Evolutionary conservation across 2,113 vertebrate species (phyloP), one percentile per base, ranked within the genome.

Genomic region (Lates calcarifer): DNA sequence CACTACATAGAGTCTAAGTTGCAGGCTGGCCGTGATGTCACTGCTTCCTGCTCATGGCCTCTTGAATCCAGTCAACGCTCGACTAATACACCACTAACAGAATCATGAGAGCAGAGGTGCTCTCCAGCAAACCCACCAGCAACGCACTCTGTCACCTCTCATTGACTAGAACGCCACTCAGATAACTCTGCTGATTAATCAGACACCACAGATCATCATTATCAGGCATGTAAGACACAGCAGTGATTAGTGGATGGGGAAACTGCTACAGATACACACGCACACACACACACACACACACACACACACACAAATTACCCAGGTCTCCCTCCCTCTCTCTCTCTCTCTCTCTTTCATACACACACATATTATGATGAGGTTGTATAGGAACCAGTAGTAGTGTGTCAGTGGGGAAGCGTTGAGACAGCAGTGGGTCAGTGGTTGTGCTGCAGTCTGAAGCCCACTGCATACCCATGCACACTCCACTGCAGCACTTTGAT

Each of bases 401-500:
- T 91, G 91, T 93, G 89, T 92, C 90, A 91, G 85, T 90, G 90
- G 86, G 92, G 85, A 91, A 87, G 77, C 69, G 17, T 80, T 35
- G 84, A 93, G 86, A 85, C 83, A 91, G 80, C 88, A 89, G 86
- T 90, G 87, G 92, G 89, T 94, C 92, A 92, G 83, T 81, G 75
- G 61, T 64, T 77, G 79, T 92, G 81, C 89, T 91, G 91, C 93
- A 91, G 89, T 94, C 85, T 85, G 82, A 90, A 86, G 70, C 74
- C 83, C 83, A 81, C 87, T 88, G 91, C 87, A 90, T 86, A 78
- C 85, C 85, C 85, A 79, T 88, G 86, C 89, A 89, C 81, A 86
- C 89, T 90, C 78, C 86, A 88, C 88, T 93, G 90, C 90, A 93
- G 88, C 76, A 89, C 90, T 90, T 90, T 90, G 82, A 88, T 92